Evolutionary conservation across 2,888 invertebrate genomes (phyloP).

Genomic region (Xestoiulus laeticollis): DNA sequence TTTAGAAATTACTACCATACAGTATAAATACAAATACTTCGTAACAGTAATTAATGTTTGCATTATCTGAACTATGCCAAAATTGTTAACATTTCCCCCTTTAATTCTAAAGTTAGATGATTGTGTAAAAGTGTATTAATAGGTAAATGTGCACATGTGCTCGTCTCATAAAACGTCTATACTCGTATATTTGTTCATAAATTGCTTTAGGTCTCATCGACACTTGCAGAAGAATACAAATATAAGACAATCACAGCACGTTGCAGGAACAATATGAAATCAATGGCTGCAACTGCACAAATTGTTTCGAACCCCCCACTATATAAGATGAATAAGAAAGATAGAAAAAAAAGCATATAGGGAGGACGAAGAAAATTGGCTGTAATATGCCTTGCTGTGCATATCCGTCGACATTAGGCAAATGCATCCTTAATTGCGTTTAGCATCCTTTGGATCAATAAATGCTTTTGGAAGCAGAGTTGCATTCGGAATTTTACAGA

Average conservation of each 20-base stretch:
- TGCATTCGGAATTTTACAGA: not conserved
- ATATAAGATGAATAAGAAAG: not conserved
- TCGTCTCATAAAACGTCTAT: not conserved
- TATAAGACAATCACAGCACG: not conserved
- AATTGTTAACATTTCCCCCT: too few species aligned
- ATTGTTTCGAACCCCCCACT: not conserved
- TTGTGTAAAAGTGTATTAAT: not conserved
- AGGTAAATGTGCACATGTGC: not conserved
- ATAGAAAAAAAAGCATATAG: not conserved
- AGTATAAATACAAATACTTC: too few species aligned
- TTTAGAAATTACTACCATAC: too few species aligned
- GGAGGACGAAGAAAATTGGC: constrained; percentile 9
- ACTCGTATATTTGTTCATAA: not conserved
- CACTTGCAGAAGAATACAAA: not conserved
- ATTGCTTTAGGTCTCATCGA: not conserved
- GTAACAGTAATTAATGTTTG: too few species aligned
- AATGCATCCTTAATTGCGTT: constrained; percentile 45
- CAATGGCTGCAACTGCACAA: not conserved
- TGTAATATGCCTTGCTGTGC: not conserved
- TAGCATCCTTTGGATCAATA: constrained; percentile 42
- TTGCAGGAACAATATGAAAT: not conserved
- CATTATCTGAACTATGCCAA: too few species aligned
- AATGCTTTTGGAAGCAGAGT: constrained; percentile 28
- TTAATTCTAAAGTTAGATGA: not conserved
- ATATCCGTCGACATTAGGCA: constrained; percentile 40